Percentiles rank a stretch among this genome's conserved stretches.
Conservation (phyloP, 2,113 vertebrate species). For the Oxyura jamaicensis region DNA sequence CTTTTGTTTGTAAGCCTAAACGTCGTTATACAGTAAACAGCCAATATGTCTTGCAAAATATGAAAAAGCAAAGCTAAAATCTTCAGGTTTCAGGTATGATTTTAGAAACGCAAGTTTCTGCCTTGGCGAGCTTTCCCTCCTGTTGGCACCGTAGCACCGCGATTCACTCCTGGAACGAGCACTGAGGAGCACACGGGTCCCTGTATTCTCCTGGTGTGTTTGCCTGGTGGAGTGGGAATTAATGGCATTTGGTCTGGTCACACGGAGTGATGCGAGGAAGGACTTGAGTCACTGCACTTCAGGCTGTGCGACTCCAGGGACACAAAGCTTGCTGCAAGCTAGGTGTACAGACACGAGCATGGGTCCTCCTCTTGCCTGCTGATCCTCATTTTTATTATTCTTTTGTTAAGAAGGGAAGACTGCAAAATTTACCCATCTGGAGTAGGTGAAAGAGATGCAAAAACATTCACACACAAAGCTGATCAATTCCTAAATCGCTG, state of each 20-base stretch:
- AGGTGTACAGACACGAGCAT: background rate
- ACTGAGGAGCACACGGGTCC: no score
- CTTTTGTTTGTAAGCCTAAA: background rate
- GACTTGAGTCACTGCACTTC: no score
- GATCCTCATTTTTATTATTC: background rate
- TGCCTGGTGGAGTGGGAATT: background rate
- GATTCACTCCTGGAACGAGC: background rate
- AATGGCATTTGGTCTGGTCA: no score
- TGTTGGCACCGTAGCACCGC: background rate
- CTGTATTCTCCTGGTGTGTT: background rate
- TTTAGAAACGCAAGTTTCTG: background rate
- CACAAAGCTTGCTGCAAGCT: accelerated
- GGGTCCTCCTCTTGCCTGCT: background rate
- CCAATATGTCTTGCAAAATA: background rate
- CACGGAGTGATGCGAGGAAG: background rate
- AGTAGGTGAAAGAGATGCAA: background rate
- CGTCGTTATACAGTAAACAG: background rate
- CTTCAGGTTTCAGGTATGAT: background rate
- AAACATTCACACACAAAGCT: background rate
- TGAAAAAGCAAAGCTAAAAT: background rate
- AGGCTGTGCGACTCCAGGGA: background rate
- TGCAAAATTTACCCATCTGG: background rate
- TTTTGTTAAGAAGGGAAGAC: background rate
- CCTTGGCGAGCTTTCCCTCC: background rate
- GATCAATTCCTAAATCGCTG: background rate